Conservation (phyloP, 2,113 vertebrate genomes). For the Chaetura pelagica region DNA sequence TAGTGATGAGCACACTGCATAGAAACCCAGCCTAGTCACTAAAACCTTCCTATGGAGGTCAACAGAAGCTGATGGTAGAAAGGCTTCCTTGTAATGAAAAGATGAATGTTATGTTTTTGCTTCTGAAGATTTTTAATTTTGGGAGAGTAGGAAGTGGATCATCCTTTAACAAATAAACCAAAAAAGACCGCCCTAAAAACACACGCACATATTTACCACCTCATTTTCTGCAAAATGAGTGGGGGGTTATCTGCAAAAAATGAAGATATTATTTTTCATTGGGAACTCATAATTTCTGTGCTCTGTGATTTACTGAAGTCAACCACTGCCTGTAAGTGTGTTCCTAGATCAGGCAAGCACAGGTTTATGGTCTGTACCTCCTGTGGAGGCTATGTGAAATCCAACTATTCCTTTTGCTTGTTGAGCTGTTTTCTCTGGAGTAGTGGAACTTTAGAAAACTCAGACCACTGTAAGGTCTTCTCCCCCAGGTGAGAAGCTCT, state of each 20-base stretch:
- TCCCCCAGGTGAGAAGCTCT: neutral
- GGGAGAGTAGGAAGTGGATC: neutral
- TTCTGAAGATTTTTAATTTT: neutral
- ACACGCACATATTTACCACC: neutral
- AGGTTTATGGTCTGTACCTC: neutral
- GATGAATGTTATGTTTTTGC: neutral
- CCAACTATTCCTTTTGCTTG: neutral
- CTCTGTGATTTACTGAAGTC: neutral
- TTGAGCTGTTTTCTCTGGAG: neutral
- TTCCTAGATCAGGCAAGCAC: neutral
- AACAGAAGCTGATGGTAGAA: neutral
- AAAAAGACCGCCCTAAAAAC: neutral
- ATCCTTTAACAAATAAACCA: neutral
- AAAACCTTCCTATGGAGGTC: neutral
- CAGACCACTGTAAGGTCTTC: neutral
- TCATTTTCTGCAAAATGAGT: neutral
- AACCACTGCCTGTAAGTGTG: neutral
- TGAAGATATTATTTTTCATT: neutral
- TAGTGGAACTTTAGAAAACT: neutral
- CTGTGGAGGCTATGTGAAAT: neutral
- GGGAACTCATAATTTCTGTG: neutral
- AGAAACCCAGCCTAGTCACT: neutral
- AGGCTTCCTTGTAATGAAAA: neutral
- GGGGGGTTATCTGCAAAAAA: neutral
- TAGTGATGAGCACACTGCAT: neutral